Base-by-base conservation (phyloP, 2,888 invertebrate species). In the Seladonia tumulorum region DNA sequence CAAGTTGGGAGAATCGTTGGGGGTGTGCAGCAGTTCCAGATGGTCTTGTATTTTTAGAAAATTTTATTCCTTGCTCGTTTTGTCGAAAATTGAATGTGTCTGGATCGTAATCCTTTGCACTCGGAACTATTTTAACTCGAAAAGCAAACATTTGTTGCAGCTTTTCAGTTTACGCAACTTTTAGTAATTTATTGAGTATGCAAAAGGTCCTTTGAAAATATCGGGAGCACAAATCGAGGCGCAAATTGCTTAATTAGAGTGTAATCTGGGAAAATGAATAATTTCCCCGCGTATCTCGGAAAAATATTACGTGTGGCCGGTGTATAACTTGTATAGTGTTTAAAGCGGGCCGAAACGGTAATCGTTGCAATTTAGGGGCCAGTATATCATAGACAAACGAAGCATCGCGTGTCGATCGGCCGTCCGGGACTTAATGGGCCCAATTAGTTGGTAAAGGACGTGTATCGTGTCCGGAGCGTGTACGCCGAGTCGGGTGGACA, bases 371-470 rank as follows among this genome's bases (percentile, higher is more conserved):
- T 42, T 16, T 49, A 47, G 57, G 75, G 47, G 66, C 7, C 66
- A 47, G 18, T 53, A n/a, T 22, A 47, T 79, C 49, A 49, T 73
- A 71, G 60, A 49, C 14, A n/a, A 60, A 29, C 57, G n/a, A 25
- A 35, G 47, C 47, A 45, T 76, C 72, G 79, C 83, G 74, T 77
- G 76, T 53, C 73, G 76, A 76, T 60, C 75, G 73, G 25, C 60
- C 74, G 71, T 74, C 81, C 75, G 49, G 68, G 35, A 83, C 83
- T 79, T 87, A 82, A 90, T 81, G 76, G 76, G 81, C 39, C 76
- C 77, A 82, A 87, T 88, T 88, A 85, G 72, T 60, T 57, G 53
- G n/a, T 63, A 80, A 88, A 82, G 76, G 71, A 82, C 79, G 74
- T 81, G 80, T 76, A 81, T 79, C 70, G 68, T 68, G 68, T 68